Percentiles rank a stretch among this genome's conserved stretches.
Evolutionary conservation across 35 echinoderm and acorn worm species (phyloP).

Genomic region (Amphiura filiformis): DNA sequence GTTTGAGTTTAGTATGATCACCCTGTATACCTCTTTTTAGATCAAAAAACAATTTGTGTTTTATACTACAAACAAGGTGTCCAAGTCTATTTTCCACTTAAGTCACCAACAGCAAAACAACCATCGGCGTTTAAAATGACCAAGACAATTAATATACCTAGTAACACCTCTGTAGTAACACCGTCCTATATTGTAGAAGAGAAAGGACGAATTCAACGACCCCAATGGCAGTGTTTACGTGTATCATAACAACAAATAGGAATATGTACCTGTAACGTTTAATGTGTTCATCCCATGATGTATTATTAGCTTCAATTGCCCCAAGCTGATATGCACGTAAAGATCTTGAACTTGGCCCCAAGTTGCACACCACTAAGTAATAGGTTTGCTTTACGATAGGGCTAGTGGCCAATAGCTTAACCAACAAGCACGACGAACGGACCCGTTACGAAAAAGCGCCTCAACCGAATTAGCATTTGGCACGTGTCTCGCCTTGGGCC

Average conservation of each 20-base stretch:
- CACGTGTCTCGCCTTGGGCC: not conserved
- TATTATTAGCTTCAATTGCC: not conserved
- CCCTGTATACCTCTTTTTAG: not conserved
- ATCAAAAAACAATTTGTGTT: too few relatives aligned
- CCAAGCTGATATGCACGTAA: not conserved
- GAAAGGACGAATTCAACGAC: too few relatives aligned
- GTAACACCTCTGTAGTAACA: too few relatives aligned
- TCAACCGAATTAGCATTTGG: conserved; percentile 4
- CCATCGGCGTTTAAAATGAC: too few relatives aligned
- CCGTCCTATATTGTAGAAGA: too few relatives aligned
- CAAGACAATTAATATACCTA: too few relatives aligned
- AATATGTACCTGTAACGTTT: not conserved
- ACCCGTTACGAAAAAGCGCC: not conserved
- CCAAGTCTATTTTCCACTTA: too few relatives aligned
- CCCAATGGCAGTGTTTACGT: too few relatives aligned
- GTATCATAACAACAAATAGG: too few relatives aligned
- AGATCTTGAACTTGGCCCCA: conserved; percentile 8
- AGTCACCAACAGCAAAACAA: too few relatives aligned
- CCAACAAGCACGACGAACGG: not conserved
- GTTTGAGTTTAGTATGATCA: not conserved
- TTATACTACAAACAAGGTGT: too few relatives aligned
- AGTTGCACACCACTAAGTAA: not conserved
- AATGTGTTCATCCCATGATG: not conserved
- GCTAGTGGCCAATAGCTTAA: not conserved
- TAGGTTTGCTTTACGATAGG: not conserved